Evolutionary conservation across 1,140 invertebrate species (phyloP), one percentile per base, ranked within the genome.

Genomic region (Ylistrum balloti): DNA sequence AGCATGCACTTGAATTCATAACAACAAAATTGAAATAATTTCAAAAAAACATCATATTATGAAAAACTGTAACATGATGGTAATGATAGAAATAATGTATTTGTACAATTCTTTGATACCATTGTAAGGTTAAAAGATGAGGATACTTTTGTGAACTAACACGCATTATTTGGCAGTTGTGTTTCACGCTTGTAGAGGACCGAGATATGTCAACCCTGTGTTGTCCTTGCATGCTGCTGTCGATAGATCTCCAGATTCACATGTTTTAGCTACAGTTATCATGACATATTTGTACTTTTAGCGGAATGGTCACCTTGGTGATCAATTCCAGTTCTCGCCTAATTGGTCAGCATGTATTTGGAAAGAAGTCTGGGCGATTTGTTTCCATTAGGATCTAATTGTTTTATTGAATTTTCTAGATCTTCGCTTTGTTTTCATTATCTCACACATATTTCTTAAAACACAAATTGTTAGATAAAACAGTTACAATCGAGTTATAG

Each of bases 211-310:
- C 41, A 9, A 45, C 41, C 10, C 41, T 45, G 41, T 0, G 9
- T 15, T 17, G 41, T 17, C 56, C n/a, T 74, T n/a, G 56, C 56
- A 74, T 74, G 56, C 22, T n/a, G 1, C n/a, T 17, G 22, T 28
- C 56, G 22, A 74, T 74, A 38, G 35, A 38, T 38, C 13, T 74
- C n/a, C 5, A 74, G 35, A 38, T 38, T 38, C n/a, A 74, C 9
- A 74, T 74, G 28, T 74, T n/a, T 74, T 28, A 74, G 56, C 56
- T 28, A 74, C 56, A n/a, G 56, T 28, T 74, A 74, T 74, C 56
- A 74, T 74, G 56, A 74, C 56, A 28, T 74, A 74, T 74, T 74
- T 74, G 56, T 74, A 74, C 56, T 74, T 74, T 74, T 74, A 74
- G 56, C n/a, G 56, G 56, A 74, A 28, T 74, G 56, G 56, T 74